Percentiles rank a stretch among this genome's conserved stretches.
Evolutionary conservation across 2,113 vertebrate genomes (phyloP).

Genomic region (Stegastes partitus): DNA sequence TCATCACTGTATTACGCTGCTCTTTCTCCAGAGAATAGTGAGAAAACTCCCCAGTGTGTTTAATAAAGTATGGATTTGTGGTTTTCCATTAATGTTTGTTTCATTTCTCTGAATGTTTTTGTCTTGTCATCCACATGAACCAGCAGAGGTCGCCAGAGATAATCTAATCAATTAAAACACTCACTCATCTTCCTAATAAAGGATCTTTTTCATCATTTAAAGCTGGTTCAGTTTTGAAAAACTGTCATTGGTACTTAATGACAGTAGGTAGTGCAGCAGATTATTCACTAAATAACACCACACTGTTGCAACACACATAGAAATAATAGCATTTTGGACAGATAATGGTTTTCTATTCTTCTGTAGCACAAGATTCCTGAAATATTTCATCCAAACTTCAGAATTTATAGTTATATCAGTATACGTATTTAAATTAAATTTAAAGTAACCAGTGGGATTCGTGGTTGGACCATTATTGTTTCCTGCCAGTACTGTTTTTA

Average conservation of each 20-base stretch:
- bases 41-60: background rate
- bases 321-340: background rate
- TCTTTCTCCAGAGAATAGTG: too few species aligned
- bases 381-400: background rate
- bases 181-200: too few species aligned
- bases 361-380: background rate
- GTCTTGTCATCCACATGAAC: background rate
- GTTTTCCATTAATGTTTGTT: background rate
- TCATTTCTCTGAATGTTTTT: background rate
- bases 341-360: too few species aligned
- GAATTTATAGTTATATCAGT: background rate
- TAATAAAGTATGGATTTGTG: background rate
- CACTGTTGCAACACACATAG: background rate
- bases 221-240: background rate
- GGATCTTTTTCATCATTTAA: background rate
- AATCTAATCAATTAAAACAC: slow-evolving; percentile 8
- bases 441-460: background rate
- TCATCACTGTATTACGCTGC: too few species aligned
- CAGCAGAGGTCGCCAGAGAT: slow-evolving; percentile 71
- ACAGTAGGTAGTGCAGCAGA: background rate
- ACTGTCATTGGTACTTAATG: background rate
- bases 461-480: background rate
- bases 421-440: too few species aligned
- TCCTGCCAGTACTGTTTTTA: background rate
- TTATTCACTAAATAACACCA: background rate